Percentiles rank a stretch among this genome's conserved stretches.
Evolutionary conservation across 1,140 invertebrate species (phyloP).

Genomic region (Pseudomyrmex cubaensis): DNA sequence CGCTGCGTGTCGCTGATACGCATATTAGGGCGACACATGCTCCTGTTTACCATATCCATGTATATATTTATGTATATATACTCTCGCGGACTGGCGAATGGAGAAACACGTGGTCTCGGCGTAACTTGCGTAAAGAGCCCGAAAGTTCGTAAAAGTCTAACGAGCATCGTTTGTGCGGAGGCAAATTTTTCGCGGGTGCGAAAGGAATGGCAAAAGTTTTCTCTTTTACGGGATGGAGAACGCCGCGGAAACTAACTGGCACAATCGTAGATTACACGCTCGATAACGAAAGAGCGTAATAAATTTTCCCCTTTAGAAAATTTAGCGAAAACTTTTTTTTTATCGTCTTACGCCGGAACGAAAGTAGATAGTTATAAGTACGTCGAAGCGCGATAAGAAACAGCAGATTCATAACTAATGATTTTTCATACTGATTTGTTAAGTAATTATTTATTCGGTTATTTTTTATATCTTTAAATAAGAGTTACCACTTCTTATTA

Average conservation of each 20-base stretch:
- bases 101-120: slow-evolving; percentile 61
- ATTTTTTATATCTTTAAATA: not conserved
- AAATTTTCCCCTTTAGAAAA: not conserved
- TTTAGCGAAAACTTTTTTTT: not conserved
- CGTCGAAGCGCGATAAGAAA: not conserved
- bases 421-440: no score
- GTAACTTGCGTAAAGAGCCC: slow-evolving; percentile 28
- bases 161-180: slow-evolving; percentile 59
- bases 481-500: not conserved
- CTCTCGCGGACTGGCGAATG: slow-evolving; percentile 12
- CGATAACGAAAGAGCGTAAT: not conserved
- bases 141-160: slow-evolving; percentile 61
- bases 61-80: slow-evolving; percentile 65
- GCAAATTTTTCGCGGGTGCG: slow-evolving; percentile 55
- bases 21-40: slow-evolving; percentile 69
- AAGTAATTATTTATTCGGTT: no score
- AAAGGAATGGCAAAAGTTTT: slow-evolving; percentile 50
- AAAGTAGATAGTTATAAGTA: not conserved
- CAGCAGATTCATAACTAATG: not conserved
- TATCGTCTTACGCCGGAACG: not conserved
- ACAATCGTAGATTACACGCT: slow-evolving; percentile 31
- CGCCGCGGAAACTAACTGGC: not conserved
- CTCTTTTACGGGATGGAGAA: not conserved
- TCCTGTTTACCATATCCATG: slow-evolving; percentile 72
- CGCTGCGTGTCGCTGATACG: slow-evolving; percentile 24